Evolutionary conservation across 1,140 invertebrate genomes (phyloP), one percentile per base, ranked within the genome.

Genomic region (Anastatus disparis): DNA sequence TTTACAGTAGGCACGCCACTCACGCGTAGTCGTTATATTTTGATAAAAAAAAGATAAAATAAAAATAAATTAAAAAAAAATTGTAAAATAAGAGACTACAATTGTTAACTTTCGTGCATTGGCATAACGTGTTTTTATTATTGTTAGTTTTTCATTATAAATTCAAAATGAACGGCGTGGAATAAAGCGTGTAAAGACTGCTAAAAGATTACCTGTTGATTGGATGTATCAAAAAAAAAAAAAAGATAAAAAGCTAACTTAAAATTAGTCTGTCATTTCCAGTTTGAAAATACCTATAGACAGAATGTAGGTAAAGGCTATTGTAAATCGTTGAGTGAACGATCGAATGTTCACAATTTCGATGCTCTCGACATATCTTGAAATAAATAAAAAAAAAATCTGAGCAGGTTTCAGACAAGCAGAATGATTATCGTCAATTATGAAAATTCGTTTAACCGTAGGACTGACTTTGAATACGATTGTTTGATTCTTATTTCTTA

Each of bases 341-440:
- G 62, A 78, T 75, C 72, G 73, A 55, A 72, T 75, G 73, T 77
- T 72, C 75, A 78, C 68, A 56, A 74, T 76, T 79, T 78, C 73
- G 77, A 75, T 74, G 75, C 75, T 80, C 74, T 79, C 71, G 76
- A 81, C 77, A 81, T 81, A 80, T 81, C 77, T 80, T 56, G 22
- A 64, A 63, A 35, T 65, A 52, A 29, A 77, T 17, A 9, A 13
- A 72, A 29, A 46, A 66, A 71, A 35, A 67, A 79, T 82, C 80
- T 82, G 80, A 82, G 78, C 79, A 80, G 78, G 80, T 76, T 81
- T 82, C 80, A 82, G 80, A 82, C 78, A 75, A 74, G 73, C 78
- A 79, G 75, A 80, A 77, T 75, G 72, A 79, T 81, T 80, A 80
- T 77, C 27, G 80, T 82, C 80, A 82, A 82, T 82, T 82, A 81